phyloP scores from a whole-genome alignment of 92 coral and sea anemone species.

The Virgularia gustaviana region DNA sequence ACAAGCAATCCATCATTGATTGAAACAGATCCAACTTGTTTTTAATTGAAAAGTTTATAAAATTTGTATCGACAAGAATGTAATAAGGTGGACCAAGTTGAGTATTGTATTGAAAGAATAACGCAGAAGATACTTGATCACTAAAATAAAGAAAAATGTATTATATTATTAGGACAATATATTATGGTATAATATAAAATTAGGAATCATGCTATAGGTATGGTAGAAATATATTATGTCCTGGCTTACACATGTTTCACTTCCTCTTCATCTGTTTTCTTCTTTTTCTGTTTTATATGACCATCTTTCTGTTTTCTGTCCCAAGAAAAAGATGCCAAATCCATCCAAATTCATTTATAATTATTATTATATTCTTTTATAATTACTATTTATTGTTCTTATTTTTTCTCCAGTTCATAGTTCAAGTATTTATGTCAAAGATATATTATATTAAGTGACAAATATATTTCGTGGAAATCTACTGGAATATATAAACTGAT shows the following conservation, averaged over 20 bases:
- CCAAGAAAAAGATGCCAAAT: too few species aligned
- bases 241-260: conserved; percentile 71
- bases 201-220: neutral
- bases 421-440: too few species aligned
- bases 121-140: conserved; percentile 87
- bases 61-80: conserved; percentile 88
- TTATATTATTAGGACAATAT: neutral
- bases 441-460: too few species aligned
- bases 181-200: neutral
- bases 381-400: too few species aligned
- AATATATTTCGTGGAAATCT: too few species aligned
- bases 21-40: conserved; percentile 85
- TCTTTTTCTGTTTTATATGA: conserved; percentile 50
- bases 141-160: conserved; percentile 31
- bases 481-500: too few species aligned
- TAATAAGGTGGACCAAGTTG: conserved; percentile 98
- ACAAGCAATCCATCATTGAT: conserved; percentile 98
- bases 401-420: too few species aligned
- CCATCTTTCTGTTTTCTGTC: conserved; percentile 59
- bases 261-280: conserved; percentile 61
- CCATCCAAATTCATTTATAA: too few species aligned
- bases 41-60: conserved; percentile 93
- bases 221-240: neutral
- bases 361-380: too few species aligned
- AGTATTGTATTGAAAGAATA: conserved; percentile 94